Conservation (phyloP, 2,797 vertebrate species). For the Onychomys torridus region DNA sequence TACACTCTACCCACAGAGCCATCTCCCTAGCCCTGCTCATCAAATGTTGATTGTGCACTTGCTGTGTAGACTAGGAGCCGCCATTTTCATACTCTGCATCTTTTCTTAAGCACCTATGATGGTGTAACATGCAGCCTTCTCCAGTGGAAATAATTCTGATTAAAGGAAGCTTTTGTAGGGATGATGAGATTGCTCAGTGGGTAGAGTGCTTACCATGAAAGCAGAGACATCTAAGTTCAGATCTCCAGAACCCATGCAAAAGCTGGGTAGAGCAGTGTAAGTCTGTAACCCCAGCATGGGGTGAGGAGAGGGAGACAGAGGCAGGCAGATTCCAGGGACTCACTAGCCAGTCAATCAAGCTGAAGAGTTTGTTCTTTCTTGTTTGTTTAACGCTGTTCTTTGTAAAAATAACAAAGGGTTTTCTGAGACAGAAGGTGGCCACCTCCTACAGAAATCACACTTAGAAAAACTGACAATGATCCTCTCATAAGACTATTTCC, state of each 20-base stretch:
- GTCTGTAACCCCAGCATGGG: not conserved
- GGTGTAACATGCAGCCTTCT: not conserved
- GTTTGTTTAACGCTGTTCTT: constrained; percentile 23
- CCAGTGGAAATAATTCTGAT: not conserved
- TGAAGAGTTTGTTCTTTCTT: not conserved
- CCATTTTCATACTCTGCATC: not conserved
- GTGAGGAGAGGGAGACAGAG: not conserved
- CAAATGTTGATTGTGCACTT: not conserved
- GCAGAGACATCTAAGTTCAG: not conserved
- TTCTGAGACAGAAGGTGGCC: not conserved
- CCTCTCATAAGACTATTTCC: not conserved
- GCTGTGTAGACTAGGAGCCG: not conserved
- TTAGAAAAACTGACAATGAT: not conserved
- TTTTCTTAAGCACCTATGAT: not conserved
- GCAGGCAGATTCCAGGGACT: not conserved
- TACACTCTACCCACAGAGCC: not conserved
- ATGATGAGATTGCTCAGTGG: not conserved
- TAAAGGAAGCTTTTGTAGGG: not conserved
- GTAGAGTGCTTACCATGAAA: not conserved
- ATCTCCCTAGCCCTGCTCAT: not conserved
- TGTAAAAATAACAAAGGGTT: constrained; percentile 26
- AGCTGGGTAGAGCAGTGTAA: not conserved
- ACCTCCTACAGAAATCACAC: not conserved
- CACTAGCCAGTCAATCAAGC: not conserved
- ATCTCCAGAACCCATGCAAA: not conserved